Evolutionary conservation across 1,140 invertebrate genomes (phyloP).

Genomic region (Panagrolaimus sp.): DNA sequence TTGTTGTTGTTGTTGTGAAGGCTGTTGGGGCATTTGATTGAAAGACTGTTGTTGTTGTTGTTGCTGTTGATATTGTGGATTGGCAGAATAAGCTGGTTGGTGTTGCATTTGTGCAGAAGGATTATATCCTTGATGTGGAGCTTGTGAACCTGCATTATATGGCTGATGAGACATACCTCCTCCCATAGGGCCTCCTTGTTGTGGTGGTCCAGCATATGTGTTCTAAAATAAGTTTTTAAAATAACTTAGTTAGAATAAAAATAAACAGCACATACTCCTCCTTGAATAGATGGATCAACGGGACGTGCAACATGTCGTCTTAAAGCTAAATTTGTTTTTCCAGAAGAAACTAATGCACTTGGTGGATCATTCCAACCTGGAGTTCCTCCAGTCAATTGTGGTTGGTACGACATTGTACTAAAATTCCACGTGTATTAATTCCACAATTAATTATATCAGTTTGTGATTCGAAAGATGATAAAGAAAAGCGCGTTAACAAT

Average conservation of each 20-base stretch:
- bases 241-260: not conserved
- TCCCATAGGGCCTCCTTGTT: not conserved
- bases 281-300: constrained; percentile 5
- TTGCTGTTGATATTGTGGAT: not conserved
- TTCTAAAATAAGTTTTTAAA: not conserved
- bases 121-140: not conserved
- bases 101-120: not conserved
- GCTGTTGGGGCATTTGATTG: not conserved
- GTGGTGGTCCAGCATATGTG: constrained; percentile 5
- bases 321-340: not conserved
- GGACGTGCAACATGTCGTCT: not conserved
- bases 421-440: constrained; percentile 2
- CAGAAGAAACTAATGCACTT: not conserved
- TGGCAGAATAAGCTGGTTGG: not conserved
- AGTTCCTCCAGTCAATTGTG: constrained; percentile 7
- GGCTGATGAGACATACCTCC: not conserved
- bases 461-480: too few species aligned
- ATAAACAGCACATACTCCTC: not conserved
- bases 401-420: constrained; percentile 1
- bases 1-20: not conserved
- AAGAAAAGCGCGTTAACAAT: too few species aligned
- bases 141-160: not conserved
- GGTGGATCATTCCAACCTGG: constrained; percentile 14
- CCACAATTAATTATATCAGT: too few species aligned
- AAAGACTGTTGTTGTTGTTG: not conserved